Evolutionary conservation across 1,140 invertebrate species (phyloP), one percentile per base, ranked within the genome.

Genomic region (Achroia grisella): DNA sequence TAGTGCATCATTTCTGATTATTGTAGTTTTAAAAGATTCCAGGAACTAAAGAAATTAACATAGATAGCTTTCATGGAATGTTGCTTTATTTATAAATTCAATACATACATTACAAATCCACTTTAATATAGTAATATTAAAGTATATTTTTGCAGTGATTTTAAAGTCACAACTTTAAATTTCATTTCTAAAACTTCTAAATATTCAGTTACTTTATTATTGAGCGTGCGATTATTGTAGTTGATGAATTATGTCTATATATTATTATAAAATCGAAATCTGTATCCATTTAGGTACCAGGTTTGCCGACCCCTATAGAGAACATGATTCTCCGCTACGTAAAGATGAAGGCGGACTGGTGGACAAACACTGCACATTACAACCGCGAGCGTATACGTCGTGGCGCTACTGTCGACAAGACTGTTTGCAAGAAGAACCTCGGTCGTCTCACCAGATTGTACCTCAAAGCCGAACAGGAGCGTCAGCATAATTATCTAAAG

Each of bases 291-390:
- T 52, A 90, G 88, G 96, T 99, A 1, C 98, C 98, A 8, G 98
- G 98, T 3, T 86, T 99, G 6, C 98, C 98, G 0, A 99, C 96
- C 35, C 98, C 98, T 0, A 99, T 99, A 66, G 98, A 99, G 87
- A 99, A 99, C 83, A 99, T 99, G 98, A 99, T 99, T 61, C 89
- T 99, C 11, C 91, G 98, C 32, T 99, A 99, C 82, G 98, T 99
- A 0, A 99, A 99, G 83, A 99, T 99, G 92, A 99, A 99, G 80
- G 98, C 98, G 0, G 98, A 99, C 85, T 99, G 98, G 98, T 99
- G 98, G 98, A 99, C 98, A 0, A 99, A 99, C 82, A 99, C 98
- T 0, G 98, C 98, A 1, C 98, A 99, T 87, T 99, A 99, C 80
- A 99, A 99, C 87, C 90, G 98, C 14, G 98, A 99, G 85, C 89